Evolutionary conservation across 2,888 invertebrate genomes (phyloP).

Genomic region (Lycocerus yunnanus): DNA sequence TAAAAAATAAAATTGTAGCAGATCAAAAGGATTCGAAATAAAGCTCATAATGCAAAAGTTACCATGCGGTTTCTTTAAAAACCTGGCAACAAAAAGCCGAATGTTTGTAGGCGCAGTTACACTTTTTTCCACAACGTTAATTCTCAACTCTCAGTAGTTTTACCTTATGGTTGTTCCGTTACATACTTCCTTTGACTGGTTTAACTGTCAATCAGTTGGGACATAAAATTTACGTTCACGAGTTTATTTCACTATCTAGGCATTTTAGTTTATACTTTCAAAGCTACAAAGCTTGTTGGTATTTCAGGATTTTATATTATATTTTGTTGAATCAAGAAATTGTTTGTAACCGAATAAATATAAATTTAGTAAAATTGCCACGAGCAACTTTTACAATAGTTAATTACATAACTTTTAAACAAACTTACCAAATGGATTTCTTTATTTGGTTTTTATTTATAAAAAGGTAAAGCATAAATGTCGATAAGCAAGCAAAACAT

Average conservation of each 20-base stretch:
- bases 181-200: neutral
- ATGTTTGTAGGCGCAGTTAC: neutral
- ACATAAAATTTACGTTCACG: neutral
- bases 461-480: neutral
- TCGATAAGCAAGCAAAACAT: neutral
- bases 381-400: neutral
- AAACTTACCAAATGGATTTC: neutral
- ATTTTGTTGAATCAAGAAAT: neutral
- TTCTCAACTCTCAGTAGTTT: neutral
- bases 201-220: neutral
- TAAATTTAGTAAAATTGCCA: neutral
- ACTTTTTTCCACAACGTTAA: neutral
- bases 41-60: neutral
- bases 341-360: neutral
- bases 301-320: neutral
- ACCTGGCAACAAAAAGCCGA: neutral
- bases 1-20: neutral
- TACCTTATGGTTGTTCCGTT: neutral
- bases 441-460: too few relatives aligned
- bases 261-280: neutral
- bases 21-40: neutral
- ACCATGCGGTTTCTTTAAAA: neutral
- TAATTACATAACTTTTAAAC: neutral
- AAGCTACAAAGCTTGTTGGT: neutral
- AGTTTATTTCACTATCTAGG: neutral